Evolutionary conservation across 2,113 vertebrate genomes (phyloP), one percentile per base, ranked within the genome.

Genomic region (Chrysemys picta): DNA sequence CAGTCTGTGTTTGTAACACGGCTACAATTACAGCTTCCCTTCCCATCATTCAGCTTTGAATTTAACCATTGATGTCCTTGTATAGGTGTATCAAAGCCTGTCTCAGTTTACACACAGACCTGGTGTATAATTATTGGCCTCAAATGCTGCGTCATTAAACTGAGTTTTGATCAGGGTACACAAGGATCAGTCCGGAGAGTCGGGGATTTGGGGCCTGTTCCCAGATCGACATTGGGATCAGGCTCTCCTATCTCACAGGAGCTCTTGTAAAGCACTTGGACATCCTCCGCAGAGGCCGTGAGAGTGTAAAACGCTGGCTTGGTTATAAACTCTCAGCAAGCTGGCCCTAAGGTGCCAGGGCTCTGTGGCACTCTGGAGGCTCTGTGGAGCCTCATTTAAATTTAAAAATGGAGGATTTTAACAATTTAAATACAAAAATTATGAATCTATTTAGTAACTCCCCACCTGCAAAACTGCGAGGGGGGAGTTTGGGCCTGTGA

Each of bases 291-390:
- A 4, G 69, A 35, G 38, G 56, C 21, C 13, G 50, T n/a, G 22
- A 10, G 12, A 8, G 27, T 14, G 47, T 52, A 2, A 22, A 72
- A 8, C 0, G 0, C 1, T 1, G 1, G 10, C 11, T 21, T 38
- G 62, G 29, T 65, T 65, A 17, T 35, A n/a, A 65, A 69, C 35
- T n/a, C 2, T 42, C 22, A 8, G 12, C 2, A 52, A 50, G 4
- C 25, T 1, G 53, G 27, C 31, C 47, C n/a, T 5, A 21, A 12
- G 21, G 19, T 5, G 27, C 22, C 1, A 3, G 4, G 0, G 4
- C 45, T 69, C 14, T 49, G 4, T 29, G 11, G 24, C 45, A 13
- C 1, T 25, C 25, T 59, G 27, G 11, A 57, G 56, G 11, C 75
- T 25, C 38, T 27, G 45, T 24, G 6, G 76, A 29, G 25, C 14